Evolutionary conservation across 2,797 vertebrate species (phyloP).

Genomic region (Gallinago nigripennis): DNA sequence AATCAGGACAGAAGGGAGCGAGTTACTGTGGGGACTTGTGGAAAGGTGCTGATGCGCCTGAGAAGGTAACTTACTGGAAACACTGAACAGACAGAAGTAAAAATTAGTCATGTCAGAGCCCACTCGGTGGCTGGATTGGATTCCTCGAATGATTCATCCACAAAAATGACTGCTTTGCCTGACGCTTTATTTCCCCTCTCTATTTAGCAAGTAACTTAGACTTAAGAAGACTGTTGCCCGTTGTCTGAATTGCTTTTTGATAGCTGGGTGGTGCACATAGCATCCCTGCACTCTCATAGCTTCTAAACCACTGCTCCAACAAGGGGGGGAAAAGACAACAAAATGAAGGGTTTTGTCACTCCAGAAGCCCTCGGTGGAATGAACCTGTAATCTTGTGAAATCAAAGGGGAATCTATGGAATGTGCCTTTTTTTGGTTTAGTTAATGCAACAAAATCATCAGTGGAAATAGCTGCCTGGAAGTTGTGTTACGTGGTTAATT

Average conservation of each 20-base stretch:
- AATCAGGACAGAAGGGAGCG: not conserved
- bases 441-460: not conserved
- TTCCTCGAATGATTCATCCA: constrained; percentile 25
- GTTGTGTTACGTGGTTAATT: not conserved
- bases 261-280: not conserved
- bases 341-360: not conserved
- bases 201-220: not conserved
- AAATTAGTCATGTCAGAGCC: constrained; percentile 32
- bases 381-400: not conserved
- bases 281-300: not conserved
- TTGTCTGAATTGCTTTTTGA: not conserved
- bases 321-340: not conserved
- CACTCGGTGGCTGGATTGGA: not conserved
- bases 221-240: not conserved
- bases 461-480: not conserved
- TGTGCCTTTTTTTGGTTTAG: not conserved
- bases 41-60: not conserved
- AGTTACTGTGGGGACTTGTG: not conserved
- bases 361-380: not conserved
- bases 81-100: constrained; percentile 14
- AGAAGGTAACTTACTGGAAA: constrained; percentile 25
- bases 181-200: not conserved
- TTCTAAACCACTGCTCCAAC: constrained; percentile 1
- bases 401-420: not conserved
- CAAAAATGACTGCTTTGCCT: not conserved